Conservation (phyloP, 2,797 vertebrate species). For the Gymnoscopelus braueri region DNA sequence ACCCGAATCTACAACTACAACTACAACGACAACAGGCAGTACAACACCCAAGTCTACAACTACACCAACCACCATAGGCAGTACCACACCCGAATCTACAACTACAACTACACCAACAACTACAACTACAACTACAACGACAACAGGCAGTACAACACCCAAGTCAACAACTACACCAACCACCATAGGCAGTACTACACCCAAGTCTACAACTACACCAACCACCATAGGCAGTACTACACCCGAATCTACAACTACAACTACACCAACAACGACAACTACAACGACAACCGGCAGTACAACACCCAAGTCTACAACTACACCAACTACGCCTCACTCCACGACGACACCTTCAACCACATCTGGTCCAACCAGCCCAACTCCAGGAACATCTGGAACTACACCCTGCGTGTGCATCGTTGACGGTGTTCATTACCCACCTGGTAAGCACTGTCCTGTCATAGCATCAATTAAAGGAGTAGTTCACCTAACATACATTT, state of each 20-base stretch:
- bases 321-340: neutral
- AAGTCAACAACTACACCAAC: neutral
- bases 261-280: neutral
- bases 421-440: constrained; percentile 58
- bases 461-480: too few species aligned
- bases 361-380: too few species aligned
- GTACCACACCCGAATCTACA: neutral
- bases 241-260: neutral
- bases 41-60: neutral
- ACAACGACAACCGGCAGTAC: neutral
- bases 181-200: neutral
- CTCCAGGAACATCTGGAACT: constrained; percentile 9
- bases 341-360: neutral
- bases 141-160: neutral
- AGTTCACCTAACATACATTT: too few species aligned
- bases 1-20: neutral
- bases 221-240: neutral
- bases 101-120: neutral
- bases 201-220: neutral
- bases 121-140: neutral
- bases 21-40: neutral
- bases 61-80: neutral
- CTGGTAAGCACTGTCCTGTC: constrained; percentile 55
- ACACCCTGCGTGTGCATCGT: constrained; percentile 62
- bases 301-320: neutral